Percentiles rank a stretch among this genome's conserved stretches.
Conservation (phyloP, 1,140 invertebrate genomes). For the Tenebrio molitor region DNA sequence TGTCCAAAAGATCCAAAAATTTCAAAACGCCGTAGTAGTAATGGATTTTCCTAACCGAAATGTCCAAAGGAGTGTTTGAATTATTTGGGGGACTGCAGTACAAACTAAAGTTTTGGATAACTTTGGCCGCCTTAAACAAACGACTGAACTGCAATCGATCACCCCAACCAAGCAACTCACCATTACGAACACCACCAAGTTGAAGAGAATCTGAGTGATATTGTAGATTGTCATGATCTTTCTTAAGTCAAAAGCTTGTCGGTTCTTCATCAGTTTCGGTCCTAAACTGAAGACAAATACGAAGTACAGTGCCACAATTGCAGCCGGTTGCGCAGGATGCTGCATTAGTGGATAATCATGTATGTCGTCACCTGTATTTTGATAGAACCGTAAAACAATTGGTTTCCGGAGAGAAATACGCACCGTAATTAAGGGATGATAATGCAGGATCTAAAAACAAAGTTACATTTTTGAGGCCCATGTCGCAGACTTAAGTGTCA, state of each 20-base stretch:
- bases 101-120: slow-evolving; percentile 20
- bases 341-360: background rate
- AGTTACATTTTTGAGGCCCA: too few relatives aligned
- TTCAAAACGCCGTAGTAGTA: slow-evolving; percentile 79
- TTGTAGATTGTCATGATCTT: background rate
- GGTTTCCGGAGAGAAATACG: too few relatives aligned
- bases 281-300: background rate
- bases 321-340: background rate
- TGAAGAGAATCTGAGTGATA: background rate
- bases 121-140: background rate
- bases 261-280: slow-evolving; percentile 2
- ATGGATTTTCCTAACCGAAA: slow-evolving; percentile 71
- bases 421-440: too few relatives aligned
- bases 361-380: too few relatives aligned
- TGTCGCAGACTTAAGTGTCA: too few relatives aligned
- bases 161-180: background rate
- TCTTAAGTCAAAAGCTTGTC: background rate
- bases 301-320: background rate
- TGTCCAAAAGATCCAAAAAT: slow-evolving; percentile 78
- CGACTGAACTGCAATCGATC: background rate
- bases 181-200: background rate
- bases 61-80: slow-evolving; percentile 73
- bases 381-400: too few relatives aligned
- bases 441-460: too few relatives aligned
- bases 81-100: slow-evolving; percentile 81